Base-by-base conservation (phyloP, 1,140 invertebrate species). In the Tetragnatha versicolor region DNA sequence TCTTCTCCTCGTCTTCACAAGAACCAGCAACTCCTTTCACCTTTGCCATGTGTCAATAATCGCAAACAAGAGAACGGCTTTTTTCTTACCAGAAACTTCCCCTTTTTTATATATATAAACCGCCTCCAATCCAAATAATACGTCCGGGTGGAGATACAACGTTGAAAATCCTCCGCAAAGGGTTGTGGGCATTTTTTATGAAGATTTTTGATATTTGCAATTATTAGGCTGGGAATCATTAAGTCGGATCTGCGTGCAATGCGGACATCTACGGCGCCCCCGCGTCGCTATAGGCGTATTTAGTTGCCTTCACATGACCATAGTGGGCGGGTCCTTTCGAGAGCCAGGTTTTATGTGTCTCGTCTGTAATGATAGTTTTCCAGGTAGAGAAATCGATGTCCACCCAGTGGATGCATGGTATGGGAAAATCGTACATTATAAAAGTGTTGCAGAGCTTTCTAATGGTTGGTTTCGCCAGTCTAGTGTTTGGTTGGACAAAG, bases 361-460 rank as follows among this genome's bases (percentile, higher is more conserved):
- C 61, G 35, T 65, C 37, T 25, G 37, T 65, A 65, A 65, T 65
- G 22, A 42, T 29, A 65, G 61, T 33, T 27, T 58, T 58, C 35
- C 55, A 58, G 14, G 9, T 20, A 65, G 27, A 37, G 20, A 29
- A 65, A 65, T 65, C 61, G 61, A 65, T 65, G 61, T 65, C 61
- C 61, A 65, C 61, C 61, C 61, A 45, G 22, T 10, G 14, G 27
- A 35, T 27, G 2, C 14, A 58, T 33, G 35, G 17, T 22, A 10
- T n/a, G 55, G 29, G 33, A 35, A 10, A n/a, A n/a, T n/a, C n/a
- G n/a, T n/a, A n/a, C n/a, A n/a, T n/a, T n/a, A n/a, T n/a, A n/a
- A n/a, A n/a, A n/a, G n/a, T n/a, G n/a, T n/a, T n/a, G n/a, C n/a
- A n/a, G n/a, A n/a, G n/a, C n/a, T n/a, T n/a, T n/a, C n/a, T n/a